A percentile compares a stretch with the other conserved stretches of the same genome.
phyloP scores from a whole-genome alignment of 35 echinoderm and acorn worm species.

The Acanthaster planci region DNA sequence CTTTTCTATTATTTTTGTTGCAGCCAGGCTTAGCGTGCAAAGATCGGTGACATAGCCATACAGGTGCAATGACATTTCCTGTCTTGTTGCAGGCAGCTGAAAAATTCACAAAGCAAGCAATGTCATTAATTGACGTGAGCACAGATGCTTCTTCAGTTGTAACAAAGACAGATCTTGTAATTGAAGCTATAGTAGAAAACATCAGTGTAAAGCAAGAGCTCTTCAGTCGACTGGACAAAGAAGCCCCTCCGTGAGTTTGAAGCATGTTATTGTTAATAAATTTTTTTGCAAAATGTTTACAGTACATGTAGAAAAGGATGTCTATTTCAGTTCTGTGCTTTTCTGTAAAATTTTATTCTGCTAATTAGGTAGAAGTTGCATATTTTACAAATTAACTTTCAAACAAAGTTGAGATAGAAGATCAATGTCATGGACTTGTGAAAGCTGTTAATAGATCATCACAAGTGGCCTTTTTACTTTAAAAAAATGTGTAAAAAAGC shows the following conservation, averaged over 20 bases:
- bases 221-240: constrained; percentile 83
- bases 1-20: not conserved
- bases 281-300: too few species aligned
- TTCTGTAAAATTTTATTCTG: too few species aligned
- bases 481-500: too few species aligned
- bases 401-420: too few species aligned
- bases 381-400: too few species aligned
- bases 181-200: constrained; percentile 97
- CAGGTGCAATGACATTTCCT: not conserved
- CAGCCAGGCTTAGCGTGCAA: not conserved
- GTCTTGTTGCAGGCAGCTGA: constrained; percentile 62
- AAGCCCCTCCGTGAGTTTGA: constrained; percentile 72
- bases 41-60: not conserved
- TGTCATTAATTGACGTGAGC: constrained; percentile 52
- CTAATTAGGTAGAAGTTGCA: too few species aligned
- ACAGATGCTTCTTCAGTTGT: constrained; percentile 71
- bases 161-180: constrained; percentile 70
- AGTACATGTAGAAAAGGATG: too few species aligned
- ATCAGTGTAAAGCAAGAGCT: constrained; percentile 84
- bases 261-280: not conserved
- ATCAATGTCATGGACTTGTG: too few species aligned
- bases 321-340: too few species aligned
- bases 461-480: too few species aligned
- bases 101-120: constrained; percentile 65
- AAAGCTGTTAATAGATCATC: too few species aligned